Evolutionary conservation across 1,140 invertebrate species (phyloP), one percentile per base, ranked within the genome.

Genomic region (Ridgeia piscesae): DNA sequence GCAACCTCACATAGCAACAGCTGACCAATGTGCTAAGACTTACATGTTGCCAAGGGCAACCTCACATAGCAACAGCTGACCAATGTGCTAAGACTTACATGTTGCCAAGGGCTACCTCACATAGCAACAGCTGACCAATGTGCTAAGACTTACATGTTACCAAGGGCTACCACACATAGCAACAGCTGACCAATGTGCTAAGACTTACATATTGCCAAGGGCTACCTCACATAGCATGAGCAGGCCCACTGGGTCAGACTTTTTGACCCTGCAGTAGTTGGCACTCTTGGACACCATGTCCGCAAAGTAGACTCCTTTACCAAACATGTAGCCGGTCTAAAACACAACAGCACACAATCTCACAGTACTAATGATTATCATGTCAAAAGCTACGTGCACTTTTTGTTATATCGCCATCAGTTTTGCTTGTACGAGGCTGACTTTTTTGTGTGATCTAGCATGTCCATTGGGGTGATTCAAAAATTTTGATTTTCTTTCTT

Each of bases 251-350:
- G 97, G 97, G 95, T 98, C 98, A 89, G 95, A 94, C 1, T 96
- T 96, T 91, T 96, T 97, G 1, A 98, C 98, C 93, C 97, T 97
- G 96, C 99, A 99, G 96, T 99, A 99, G 96, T 99, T 99, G 0
- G 99, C 99, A 1, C 99, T 99, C 96, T 99, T 99, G 0, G 98
- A 99, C 0, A 99, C 98, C 98, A 99, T 99, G 96, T 99, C 99
- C 6, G 99, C 99, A 96, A 99, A 99, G 96, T 99, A 99, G 89
- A 97, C 97, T 95, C 96, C 96, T 94, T 97, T 97, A 92, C 99
- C 99, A 96, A 99, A 99, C 99, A 99, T 99, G 96, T 99, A 99
- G 94, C 99, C 99, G 93, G 96, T 96, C 95, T 50, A 98, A 93
- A 95, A 95, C 33, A 92, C 89, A 94, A 4, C 58, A 21, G 27